Evolutionary conservation across 2,888 invertebrate genomes (phyloP).

Genomic region (Drosophila meridiana): DNA sequence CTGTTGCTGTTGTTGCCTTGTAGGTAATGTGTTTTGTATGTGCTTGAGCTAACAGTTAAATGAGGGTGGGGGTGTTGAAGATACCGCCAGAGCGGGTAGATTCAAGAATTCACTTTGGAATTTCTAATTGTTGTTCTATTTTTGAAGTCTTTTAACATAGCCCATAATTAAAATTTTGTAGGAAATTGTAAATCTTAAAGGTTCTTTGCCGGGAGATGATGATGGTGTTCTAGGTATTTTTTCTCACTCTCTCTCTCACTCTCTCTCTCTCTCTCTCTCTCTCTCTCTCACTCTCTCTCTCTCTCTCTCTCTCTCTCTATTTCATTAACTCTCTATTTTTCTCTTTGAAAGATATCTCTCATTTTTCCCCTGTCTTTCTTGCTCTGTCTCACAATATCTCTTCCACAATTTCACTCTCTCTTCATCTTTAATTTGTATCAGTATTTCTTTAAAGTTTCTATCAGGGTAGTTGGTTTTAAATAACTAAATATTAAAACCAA

Average conservation of each 20-base stretch:
- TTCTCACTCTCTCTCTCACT: background rate
- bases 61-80: background rate
- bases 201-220: fast-evolving
- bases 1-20: constrained; percentile 16
- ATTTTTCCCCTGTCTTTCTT: background rate
- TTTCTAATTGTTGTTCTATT: background rate
- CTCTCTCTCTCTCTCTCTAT: background rate
- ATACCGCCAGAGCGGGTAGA: constrained; percentile 8
- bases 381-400: background rate
- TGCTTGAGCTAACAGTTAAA: constrained; percentile 25
- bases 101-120: constrained; percentile 12
- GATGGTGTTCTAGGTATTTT: too few relatives aligned
- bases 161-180: background rate
- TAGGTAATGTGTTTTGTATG: constrained; percentile 31
- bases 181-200: background rate
- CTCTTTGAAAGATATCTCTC: too few relatives aligned
- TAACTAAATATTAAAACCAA: too few relatives aligned
- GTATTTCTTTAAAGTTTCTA: background rate
- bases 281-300: background rate
- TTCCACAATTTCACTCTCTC: background rate
- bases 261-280: background rate
- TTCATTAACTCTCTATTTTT: background rate
- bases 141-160: too few relatives aligned
- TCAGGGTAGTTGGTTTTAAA: too few relatives aligned
- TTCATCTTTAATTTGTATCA: background rate